These are phyloP conservation scores for Alitta virens DNA, from an alignment of 2,888 invertebrate species.

Conservation along the genomic window DNA sequence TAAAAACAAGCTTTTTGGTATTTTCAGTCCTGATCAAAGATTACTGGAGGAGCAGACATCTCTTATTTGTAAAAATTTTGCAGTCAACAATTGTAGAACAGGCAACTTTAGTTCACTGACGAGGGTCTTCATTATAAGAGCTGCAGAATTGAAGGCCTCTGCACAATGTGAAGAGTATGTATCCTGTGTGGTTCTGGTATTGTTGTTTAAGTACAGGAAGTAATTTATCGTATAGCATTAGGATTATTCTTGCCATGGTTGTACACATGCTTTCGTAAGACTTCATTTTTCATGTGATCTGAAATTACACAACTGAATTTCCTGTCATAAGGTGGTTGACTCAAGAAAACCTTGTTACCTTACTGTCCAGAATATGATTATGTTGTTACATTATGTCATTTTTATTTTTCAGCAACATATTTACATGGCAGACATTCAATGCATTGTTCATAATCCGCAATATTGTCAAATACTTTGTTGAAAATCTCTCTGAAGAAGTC, in stretches of 20 bases:
- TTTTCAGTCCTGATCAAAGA: slow-evolving; percentile 72
- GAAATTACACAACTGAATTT: too few relatives aligned
- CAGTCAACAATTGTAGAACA: slow-evolving; percentile 81
- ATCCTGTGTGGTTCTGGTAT: background rate
- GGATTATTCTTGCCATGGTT: too few relatives aligned
- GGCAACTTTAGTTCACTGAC: slow-evolving; percentile 88
- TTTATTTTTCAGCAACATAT: slow-evolving; percentile 65
- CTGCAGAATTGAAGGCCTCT: slow-evolving; percentile 78
- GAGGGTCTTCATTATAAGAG: slow-evolving; percentile 78
- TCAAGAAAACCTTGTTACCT: too few relatives aligned
- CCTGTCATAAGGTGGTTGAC: too few relatives aligned
- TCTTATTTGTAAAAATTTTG: slow-evolving; percentile 70
- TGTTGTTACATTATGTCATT: too few relatives aligned
- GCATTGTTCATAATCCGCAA: slow-evolving; percentile 82
- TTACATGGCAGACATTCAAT: slow-evolving; percentile 94
- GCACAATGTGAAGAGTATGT: slow-evolving; percentile 86
- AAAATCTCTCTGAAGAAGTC: slow-evolving; percentile 85
- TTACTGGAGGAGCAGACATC: slow-evolving; percentile 79
- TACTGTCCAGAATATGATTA: too few relatives aligned
- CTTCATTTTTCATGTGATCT: too few relatives aligned
- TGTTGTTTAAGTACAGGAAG: background rate
- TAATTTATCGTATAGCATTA: too few relatives aligned
- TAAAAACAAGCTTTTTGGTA: background rate
- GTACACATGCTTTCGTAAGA: too few relatives aligned
- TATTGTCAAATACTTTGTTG: slow-evolving; percentile 81